Conservation (phyloP, 2,797 vertebrate species). For the Crax fasciolata region DNA sequence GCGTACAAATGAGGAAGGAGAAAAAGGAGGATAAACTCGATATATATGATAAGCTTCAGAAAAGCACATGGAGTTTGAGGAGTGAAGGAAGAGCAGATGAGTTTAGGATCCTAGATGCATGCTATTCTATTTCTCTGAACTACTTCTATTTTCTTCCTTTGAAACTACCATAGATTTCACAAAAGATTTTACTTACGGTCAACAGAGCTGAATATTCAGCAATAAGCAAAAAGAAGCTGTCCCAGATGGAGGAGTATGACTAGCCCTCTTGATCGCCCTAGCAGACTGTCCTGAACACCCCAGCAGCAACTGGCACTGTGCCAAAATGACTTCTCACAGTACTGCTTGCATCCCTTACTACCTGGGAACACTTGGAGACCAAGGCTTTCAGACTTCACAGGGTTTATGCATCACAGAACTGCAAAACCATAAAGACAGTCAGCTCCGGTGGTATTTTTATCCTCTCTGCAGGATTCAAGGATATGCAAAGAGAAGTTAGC, state of each 20-base stretch:
- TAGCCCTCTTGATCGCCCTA: neutral
- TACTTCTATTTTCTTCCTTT: neutral
- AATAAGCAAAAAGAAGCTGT: neutral
- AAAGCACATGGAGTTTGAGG: neutral
- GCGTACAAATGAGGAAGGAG: neutral
- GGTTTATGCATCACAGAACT: conserved; percentile 7
- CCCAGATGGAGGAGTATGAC: neutral
- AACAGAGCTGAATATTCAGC: neutral
- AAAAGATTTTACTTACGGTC: conserved; percentile 25
- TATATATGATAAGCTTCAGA: neutral
- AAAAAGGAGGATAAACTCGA: neutral
- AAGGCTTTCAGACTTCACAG: conserved; percentile 4
- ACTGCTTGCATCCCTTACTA: neutral
- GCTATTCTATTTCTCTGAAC: neutral
- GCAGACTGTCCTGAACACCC: neutral
- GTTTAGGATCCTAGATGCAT: neutral
- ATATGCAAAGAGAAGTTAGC: conserved; percentile 35
- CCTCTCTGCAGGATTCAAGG: conserved; percentile 36
- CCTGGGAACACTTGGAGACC: neutral
- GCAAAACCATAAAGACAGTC: neutral
- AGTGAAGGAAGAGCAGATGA: neutral
- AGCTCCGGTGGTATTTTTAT: conserved; percentile 50
- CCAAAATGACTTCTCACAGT: neutral
- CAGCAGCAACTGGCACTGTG: neutral
- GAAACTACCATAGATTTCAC: conserved; percentile 2